Percentiles rank a stretch among this genome's conserved stretches.
Evolutionary conservation across 2,113 vertebrate species (phyloP).

Genomic region (Alligator mississippiensis): DNA sequence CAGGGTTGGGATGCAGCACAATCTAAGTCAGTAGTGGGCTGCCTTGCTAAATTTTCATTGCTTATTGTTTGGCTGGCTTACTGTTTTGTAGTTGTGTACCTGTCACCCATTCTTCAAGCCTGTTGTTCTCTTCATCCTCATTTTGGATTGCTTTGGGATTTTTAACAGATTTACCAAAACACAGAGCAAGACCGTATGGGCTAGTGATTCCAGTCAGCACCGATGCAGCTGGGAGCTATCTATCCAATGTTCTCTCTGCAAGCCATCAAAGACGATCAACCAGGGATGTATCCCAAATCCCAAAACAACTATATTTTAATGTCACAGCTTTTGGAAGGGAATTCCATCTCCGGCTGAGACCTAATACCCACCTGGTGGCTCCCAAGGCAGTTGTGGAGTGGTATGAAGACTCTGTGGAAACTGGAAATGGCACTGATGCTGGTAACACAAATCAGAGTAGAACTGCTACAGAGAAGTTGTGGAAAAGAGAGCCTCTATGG

Average conservation of each 20-base stretch:
- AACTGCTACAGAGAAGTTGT: conserved; percentile 61
- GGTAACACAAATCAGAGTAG: not conserved
- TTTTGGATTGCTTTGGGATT: not conserved
- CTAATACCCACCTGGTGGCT: conserved; percentile 87
- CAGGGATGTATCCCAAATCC: conserved; percentile 75
- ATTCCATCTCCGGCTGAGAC: conserved; percentile 90
- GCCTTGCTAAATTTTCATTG: accelerated
- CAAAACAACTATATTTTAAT: conserved; percentile 89
- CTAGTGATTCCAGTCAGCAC: conserved; percentile 93
- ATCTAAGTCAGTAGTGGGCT: accelerated
- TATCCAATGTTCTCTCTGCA: conserved; percentile 90
- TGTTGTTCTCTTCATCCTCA: accelerated
- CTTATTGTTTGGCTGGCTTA: not conserved
- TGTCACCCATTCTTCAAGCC: not conserved
- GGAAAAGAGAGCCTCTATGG: conserved; percentile 88
- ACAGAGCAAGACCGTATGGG: conserved; percentile 84
- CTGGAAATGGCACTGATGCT: conserved; percentile 18
- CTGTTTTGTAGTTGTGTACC: accelerated
- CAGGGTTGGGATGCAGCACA: not conserved
- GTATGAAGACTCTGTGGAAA: conserved; percentile 78
- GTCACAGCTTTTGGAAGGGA: conserved; percentile 92
- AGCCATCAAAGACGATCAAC: conserved; percentile 85
- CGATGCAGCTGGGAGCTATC: conserved; percentile 86
- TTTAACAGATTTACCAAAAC: conserved; percentile 77
- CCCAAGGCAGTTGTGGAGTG: conserved; percentile 92